A percentile compares a stretch with the other conserved stretches of the same genome.
Conservation (phyloP, 2,797 vertebrate genomes). For the Peromyscus aztecus region DNA sequence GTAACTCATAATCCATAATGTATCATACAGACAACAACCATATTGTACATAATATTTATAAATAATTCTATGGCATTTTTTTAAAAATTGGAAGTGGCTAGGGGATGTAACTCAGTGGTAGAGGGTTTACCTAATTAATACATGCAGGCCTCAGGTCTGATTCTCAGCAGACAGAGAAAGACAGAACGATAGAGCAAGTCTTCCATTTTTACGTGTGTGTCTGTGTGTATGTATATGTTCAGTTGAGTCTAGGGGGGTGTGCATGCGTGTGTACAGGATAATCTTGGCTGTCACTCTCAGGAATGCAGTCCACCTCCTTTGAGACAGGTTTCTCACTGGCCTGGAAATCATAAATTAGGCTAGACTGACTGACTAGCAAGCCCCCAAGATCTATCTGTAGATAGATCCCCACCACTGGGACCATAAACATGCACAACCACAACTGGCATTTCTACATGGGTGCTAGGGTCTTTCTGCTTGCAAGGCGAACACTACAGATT, state of each 20-base stretch:
- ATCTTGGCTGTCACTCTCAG: background rate
- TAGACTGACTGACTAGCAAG: background rate
- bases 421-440: too few relatives aligned
- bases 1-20: background rate
- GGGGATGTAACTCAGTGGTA: background rate
- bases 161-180: background rate
- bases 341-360: background rate
- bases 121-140: background rate
- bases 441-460: background rate
- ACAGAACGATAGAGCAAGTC: background rate
- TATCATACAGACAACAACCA: background rate
- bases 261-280: too few relatives aligned
- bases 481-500: background rate
- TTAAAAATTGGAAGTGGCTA: background rate
- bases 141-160: background rate
- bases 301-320: background rate
- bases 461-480: background rate
- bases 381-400: background rate
- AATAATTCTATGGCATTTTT: background rate
- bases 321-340: background rate
- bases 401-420: background rate
- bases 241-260: background rate
- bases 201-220: background rate
- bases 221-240: background rate
- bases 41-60: background rate